Evolutionary conservation across 2,113 vertebrate genomes (phyloP).

Genomic region (Pagrus major): DNA sequence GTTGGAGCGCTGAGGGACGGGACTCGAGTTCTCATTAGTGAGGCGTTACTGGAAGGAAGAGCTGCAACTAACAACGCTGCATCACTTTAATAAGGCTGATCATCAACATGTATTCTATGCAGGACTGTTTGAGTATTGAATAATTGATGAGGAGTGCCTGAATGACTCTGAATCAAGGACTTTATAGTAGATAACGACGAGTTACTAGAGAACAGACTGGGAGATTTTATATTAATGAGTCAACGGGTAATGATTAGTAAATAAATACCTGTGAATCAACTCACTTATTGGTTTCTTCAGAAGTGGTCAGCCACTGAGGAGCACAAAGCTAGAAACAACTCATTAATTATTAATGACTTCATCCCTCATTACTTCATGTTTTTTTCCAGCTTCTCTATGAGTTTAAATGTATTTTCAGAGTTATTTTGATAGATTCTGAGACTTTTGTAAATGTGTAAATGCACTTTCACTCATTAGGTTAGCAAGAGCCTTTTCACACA

Average conservation of each 20-base stretch:
- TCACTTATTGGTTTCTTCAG: no score
- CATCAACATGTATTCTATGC: not conserved
- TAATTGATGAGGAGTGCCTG: not conserved
- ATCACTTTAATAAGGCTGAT: not conserved
- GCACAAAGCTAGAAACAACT: no score
- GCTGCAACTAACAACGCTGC: not conserved
- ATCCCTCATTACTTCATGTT: no score
- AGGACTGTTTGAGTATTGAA: not conserved
- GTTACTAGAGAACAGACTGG: not conserved
- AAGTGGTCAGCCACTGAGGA: no score
- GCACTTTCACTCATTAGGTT: no score
- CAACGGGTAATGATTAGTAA: not conserved
- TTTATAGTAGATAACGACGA: not conserved
- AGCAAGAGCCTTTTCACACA: no score
- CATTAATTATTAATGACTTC: no score
- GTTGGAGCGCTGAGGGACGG: constrained; percentile 4
- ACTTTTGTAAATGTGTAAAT: no score
- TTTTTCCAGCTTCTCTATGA: no score
- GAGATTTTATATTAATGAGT: not conserved
- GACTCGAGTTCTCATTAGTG: constrained; percentile 40
- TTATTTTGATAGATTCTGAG: no score
- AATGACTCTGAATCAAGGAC: not conserved
- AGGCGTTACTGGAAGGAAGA: constrained; percentile 23
- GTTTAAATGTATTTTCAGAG: no score
- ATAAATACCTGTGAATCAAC: no score